These are phyloP conservation scores for Euwallacea similis DNA, from an alignment of 1,140 invertebrate genomes.

Conservation along the genomic window DNA sequence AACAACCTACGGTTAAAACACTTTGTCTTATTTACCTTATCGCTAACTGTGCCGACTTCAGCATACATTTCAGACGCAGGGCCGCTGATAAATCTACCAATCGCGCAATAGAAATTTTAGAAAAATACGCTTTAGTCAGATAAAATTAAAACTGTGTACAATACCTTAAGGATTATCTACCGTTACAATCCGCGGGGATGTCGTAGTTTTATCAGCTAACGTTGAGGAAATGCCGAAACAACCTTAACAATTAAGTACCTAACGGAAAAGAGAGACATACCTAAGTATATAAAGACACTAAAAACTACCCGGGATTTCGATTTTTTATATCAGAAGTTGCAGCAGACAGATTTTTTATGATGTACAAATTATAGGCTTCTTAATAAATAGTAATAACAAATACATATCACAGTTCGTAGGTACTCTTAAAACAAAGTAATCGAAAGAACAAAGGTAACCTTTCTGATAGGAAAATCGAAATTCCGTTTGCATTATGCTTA, in stretches of 20 bases:
- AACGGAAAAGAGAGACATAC: constrained; percentile 36
- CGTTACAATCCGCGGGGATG: too few relatives aligned
- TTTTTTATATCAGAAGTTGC: constrained; percentile 20
- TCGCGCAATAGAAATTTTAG: too few relatives aligned
- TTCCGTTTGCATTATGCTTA: background rate
- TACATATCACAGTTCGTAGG: constrained; percentile 20
- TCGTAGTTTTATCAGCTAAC: too few relatives aligned
- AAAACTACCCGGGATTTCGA: constrained; percentile 31
- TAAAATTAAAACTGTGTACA: too few relatives aligned
- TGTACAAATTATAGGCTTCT: too few relatives aligned
- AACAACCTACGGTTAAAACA: constrained; percentile 2
- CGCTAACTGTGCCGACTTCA: constrained; percentile 8
- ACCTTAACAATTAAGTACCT: constrained; percentile 42
- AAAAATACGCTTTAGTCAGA: too few relatives aligned
- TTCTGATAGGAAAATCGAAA: constrained; percentile 13
- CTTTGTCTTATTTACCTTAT: constrained; percentile 18
- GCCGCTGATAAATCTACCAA: background rate
- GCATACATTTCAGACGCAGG: constrained; percentile 24
- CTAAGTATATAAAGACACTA: constrained; percentile 27
- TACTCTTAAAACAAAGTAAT: constrained; percentile 8
- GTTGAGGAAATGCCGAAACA: too few relatives aligned
- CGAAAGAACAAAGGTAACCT: background rate
- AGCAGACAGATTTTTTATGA: too few relatives aligned
- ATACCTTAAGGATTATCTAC: too few relatives aligned
- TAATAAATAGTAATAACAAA: constrained; percentile 13